A percentile compares a stretch with the other conserved stretches of the same genome.
phyloP scores from a whole-genome alignment of 2,888 invertebrate genomes.

The Nomada goodeniana region DNA sequence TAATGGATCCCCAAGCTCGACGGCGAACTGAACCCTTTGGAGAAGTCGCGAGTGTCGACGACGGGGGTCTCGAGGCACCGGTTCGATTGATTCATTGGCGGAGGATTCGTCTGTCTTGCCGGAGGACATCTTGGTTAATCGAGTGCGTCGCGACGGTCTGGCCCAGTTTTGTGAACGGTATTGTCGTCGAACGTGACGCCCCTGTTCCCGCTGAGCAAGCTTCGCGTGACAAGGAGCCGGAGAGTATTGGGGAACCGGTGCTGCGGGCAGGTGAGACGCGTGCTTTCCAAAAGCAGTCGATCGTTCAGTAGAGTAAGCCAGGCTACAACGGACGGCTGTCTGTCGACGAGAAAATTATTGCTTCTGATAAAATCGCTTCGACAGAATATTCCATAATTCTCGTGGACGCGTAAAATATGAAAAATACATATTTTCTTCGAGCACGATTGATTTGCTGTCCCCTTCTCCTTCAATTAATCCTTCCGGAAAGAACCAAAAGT shows the following conservation, averaged over 20 bases:
- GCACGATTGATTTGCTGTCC: too few relatives aligned
- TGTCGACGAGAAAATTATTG: not conserved
- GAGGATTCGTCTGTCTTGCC: conserved; percentile 9
- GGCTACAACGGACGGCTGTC: not conserved
- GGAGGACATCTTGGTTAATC: conserved; percentile 35
- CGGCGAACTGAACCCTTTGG: conserved; percentile 15
- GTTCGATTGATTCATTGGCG: conserved; percentile 30
- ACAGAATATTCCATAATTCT: too few relatives aligned
- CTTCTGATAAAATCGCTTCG: too few relatives aligned
- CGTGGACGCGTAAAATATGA: too few relatives aligned
- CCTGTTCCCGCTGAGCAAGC: too few relatives aligned
- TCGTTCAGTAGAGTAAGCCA: not conserved
- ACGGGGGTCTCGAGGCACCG: not conserved
- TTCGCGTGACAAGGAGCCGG: too few relatives aligned
- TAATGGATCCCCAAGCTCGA: conserved; percentile 29
- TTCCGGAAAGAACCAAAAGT: too few relatives aligned
- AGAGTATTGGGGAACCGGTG: too few relatives aligned
- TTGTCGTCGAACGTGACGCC: not conserved
- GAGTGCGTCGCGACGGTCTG: conserved; percentile 9
- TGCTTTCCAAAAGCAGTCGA: not conserved
- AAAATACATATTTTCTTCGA: too few relatives aligned
- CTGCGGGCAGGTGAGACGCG: not conserved
- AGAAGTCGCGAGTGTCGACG: not conserved
- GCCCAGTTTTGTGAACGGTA: conserved; percentile 22
- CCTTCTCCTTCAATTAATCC: too few relatives aligned